Percentiles rank a stretch among this genome's conserved stretches.
phyloP scores from a whole-genome alignment of 1,140 invertebrate species.

The honey bee (Apis mellifera) region Amel_HAv3.1 CM009946.2:4968001-4968500 shows the following conservation, averaged over 20 bases:
- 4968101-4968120: constrained; percentile 34
- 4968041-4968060: background rate
- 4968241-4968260: background rate
- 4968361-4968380: background rate
- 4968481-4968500: background rate
- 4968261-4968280: background rate
- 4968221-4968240: constrained; percentile 20
- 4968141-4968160: constrained; percentile 30
- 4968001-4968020: background rate
- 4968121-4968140: constrained; percentile 42
- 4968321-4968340: background rate
- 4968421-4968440: background rate
- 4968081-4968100: background rate
- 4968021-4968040: no score
- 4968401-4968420: background rate
- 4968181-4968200: constrained; percentile 52
- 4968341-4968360: background rate
- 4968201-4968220: constrained; percentile 54
- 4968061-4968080: constrained; percentile 10
- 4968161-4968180: constrained; percentile 24
- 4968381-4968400: background rate
- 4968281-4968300: background rate
- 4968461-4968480: constrained; percentile 11
- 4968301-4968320: background rate
- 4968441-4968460: background rate